A percentile compares a stretch with the other conserved stretches of the same genome.
These are phyloP conservation scores for Dipodomys stephensi DNA, from an alignment of 2,113 vertebrate species.

Conservation along the genomic window DNA sequence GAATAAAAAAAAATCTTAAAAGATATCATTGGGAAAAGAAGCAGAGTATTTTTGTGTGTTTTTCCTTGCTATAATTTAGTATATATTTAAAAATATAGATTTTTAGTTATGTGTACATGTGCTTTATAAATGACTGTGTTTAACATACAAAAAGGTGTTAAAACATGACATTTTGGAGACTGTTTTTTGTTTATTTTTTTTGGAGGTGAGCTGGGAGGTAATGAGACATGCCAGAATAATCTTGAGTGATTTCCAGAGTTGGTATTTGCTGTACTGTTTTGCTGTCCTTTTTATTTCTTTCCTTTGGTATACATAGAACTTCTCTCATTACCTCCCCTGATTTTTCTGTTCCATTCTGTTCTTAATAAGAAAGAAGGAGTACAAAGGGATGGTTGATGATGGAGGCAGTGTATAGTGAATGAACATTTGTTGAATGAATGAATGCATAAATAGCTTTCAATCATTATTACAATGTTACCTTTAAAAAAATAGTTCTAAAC, in stretches of 20 bases:
- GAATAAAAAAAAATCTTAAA: slow-evolving; percentile 10
- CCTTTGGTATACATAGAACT: slow-evolving; percentile 19
- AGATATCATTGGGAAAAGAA: background rate
- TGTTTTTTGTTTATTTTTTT: background rate
- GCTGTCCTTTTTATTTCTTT: slow-evolving; percentile 21
- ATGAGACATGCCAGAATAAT: slow-evolving; percentile 8
- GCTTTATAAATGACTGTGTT: background rate
- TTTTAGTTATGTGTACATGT: background rate
- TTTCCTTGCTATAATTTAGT: background rate
- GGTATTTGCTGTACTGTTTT: slow-evolving; percentile 28
- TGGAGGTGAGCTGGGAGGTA: background rate
- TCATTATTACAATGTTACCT: no score
- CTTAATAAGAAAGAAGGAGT: no score
- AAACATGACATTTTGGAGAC: background rate
- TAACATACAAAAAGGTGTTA: background rate
- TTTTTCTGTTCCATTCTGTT: background rate
- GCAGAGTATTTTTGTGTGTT: slow-evolving; percentile 2
- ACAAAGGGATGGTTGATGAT: no score
- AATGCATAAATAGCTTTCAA: no score
- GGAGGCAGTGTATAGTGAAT: no score
- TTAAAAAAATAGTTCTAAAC: no score
- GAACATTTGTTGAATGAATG: no score
- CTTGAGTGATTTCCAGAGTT: slow-evolving; percentile 27
- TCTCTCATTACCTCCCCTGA: background rate
- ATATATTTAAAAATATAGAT: background rate